These are phyloP conservation scores for Diplogasteroides magnus DNA, from an alignment of 1,140 invertebrate genomes.

Conservation along the genomic window DNA sequence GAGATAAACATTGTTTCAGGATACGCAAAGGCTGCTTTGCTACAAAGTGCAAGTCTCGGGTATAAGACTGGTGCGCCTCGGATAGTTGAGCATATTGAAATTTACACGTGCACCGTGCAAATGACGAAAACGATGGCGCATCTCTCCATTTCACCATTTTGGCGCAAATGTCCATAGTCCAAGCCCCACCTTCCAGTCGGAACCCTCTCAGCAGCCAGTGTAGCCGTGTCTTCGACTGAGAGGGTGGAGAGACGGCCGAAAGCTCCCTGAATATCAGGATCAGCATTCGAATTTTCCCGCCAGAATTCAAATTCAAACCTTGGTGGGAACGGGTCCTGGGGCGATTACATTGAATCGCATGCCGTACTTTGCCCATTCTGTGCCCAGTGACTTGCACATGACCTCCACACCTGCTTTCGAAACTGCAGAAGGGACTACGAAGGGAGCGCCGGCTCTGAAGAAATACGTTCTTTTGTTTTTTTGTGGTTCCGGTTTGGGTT, in stretches of 20 bases:
- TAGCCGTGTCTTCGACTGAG: background rate
- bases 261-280: conserved; percentile 20
- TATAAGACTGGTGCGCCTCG: too few species aligned
- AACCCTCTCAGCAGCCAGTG: background rate
- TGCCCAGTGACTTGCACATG: conserved; percentile 60
- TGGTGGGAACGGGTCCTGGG: conserved; percentile 64
- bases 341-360: conserved; percentile 64
- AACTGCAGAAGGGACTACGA: conserved; percentile 62
- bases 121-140: too few species aligned
- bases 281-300: background rate
- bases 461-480: too few species aligned
- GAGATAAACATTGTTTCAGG: too few species aligned
- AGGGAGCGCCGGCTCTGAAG: conserved; percentile 59
- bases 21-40: too few species aligned
- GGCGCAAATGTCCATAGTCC: too few species aligned
- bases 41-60: too few species aligned
- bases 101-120: background rate
- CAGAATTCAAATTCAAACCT: conserved; percentile 49
- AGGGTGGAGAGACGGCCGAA: conserved; percentile 30
- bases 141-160: background rate
- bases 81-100: background rate
- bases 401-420: conserved; percentile 64
- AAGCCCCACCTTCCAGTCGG: conserved; percentile 8
- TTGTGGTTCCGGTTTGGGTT: too few species aligned
- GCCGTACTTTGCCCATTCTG: conserved; percentile 64